phyloP scores from a whole-genome alignment of 2,888 invertebrate species.

The Ceriagrion tenellum region DNA sequence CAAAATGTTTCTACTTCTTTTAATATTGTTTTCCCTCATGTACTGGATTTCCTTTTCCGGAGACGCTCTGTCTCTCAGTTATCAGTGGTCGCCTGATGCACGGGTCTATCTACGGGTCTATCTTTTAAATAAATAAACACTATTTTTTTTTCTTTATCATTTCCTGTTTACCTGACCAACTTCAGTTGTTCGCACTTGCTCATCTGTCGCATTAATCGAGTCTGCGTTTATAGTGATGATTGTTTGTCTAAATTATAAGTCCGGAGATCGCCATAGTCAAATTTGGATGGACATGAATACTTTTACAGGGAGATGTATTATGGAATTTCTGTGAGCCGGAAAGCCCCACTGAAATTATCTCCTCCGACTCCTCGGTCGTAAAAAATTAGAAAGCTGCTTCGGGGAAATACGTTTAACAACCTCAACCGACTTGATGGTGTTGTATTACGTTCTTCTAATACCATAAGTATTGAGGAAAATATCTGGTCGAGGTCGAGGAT shows the following conservation, averaged over 20 bases:
- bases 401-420: background rate
- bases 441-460: background rate
- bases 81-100: background rate
- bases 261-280: no score
- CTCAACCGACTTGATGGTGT: background rate
- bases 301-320: background rate
- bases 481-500: background rate
- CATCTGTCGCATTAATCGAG: background rate
- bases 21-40: background rate
- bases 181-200: no score
- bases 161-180: background rate
- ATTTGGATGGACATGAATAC: background rate
- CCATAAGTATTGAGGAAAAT: background rate
- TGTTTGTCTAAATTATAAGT: background rate
- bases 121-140: background rate
- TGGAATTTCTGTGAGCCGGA: background rate
- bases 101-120: background rate
- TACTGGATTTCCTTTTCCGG: background rate
- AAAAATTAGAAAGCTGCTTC: conserved; percentile 7
- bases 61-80: background rate
- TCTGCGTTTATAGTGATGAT: background rate
- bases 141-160: background rate
- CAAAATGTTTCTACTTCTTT: background rate
- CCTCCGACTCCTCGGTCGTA: background rate
- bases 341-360: background rate